Conservation (phyloP, 53 echinoderm and acorn worm genomes). For the Henricia sp. region DNA sequence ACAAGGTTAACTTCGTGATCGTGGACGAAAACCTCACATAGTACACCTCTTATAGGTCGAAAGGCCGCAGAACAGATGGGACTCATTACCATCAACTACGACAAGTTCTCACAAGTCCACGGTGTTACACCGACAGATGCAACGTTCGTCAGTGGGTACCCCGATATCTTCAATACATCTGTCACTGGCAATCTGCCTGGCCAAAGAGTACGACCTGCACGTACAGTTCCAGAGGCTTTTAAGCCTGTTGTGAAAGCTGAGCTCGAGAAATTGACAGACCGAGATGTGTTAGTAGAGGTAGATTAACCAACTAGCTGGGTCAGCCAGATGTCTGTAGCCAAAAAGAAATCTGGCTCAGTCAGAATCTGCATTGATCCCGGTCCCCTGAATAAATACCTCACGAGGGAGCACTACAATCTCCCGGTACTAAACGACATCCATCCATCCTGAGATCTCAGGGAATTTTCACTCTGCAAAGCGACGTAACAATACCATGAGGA, state of each 20-base stretch:
- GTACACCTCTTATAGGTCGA: conserved; percentile 43
- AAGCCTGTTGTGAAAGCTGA: conserved; percentile 63
- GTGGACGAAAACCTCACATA: conserved; percentile 12
- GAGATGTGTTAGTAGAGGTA: conserved; percentile 54
- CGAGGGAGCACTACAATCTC: conserved; percentile 63
- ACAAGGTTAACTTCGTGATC: conserved; percentile 11
- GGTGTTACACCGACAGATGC: conserved; percentile 2
- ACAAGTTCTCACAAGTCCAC: conserved; percentile 52
- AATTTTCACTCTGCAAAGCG: too few relatives aligned
- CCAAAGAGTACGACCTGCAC: conserved; percentile 20
- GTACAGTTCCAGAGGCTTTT: conserved; percentile 59
- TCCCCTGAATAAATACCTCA: conserved; percentile 61
- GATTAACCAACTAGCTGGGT: conserved; percentile 72
- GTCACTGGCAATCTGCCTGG: conserved; percentile 60
- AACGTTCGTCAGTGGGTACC: conserved; percentile 36
- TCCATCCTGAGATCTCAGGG: too few relatives aligned
- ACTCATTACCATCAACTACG: conserved; percentile 70
- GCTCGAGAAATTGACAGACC: conserved; percentile 42
- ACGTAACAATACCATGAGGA: too few relatives aligned
- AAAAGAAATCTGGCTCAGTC: conserved; percentile 68
- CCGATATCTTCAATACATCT: conserved; percentile 40
- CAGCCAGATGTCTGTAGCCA: conserved; percentile 57
- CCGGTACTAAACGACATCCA: conserved; percentile 70
- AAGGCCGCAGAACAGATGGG: conserved; percentile 69
- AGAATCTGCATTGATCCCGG: conserved; percentile 73